Percentiles rank a stretch among this genome's conserved stretches.
Evolutionary conservation across 2,888 invertebrate species (phyloP).

Genomic region (Hipparchia sbordonii): DNA sequence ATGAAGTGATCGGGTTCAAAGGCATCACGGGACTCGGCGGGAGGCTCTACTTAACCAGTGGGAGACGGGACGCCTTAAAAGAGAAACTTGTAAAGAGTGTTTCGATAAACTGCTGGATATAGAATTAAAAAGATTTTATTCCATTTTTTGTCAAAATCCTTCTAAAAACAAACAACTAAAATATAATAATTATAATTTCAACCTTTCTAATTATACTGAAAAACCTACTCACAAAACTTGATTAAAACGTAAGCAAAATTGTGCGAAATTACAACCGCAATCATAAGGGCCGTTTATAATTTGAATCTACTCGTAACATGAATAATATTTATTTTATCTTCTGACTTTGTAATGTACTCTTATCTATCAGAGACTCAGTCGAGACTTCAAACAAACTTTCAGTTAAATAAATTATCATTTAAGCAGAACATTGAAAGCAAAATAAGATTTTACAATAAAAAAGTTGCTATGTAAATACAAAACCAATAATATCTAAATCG

Average conservation of each 20-base stretch:
- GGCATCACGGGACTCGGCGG: constrained; percentile 66
- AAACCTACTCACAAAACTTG: neutral
- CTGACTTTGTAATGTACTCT: neutral
- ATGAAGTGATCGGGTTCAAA: constrained; percentile 80
- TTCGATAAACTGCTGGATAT: constrained; percentile 4
- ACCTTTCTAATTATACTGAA: neutral
- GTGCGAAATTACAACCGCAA: neutral
- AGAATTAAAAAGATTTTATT: neutral
- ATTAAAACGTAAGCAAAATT: neutral
- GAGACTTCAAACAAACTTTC: neutral
- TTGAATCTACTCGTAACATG: neutral
- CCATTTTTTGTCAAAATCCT: neutral
- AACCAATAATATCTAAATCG: neutral
- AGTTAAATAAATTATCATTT: neutral
- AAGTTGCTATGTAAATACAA: neutral
- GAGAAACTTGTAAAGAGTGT: constrained; percentile 31
- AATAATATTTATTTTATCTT: neutral
- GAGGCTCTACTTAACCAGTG: constrained; percentile 64
- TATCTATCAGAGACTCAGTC: neutral
- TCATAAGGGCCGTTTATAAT: neutral
- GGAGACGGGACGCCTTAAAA: constrained; percentile 39
- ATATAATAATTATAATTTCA: neutral
- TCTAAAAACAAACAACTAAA: neutral
- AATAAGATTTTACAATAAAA: neutral
- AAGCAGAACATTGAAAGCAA: neutral